Base-by-base conservation (phyloP, 37 sponge, comb jelly and placozoan genomes). In the Spongilla lacustris region DNA sequence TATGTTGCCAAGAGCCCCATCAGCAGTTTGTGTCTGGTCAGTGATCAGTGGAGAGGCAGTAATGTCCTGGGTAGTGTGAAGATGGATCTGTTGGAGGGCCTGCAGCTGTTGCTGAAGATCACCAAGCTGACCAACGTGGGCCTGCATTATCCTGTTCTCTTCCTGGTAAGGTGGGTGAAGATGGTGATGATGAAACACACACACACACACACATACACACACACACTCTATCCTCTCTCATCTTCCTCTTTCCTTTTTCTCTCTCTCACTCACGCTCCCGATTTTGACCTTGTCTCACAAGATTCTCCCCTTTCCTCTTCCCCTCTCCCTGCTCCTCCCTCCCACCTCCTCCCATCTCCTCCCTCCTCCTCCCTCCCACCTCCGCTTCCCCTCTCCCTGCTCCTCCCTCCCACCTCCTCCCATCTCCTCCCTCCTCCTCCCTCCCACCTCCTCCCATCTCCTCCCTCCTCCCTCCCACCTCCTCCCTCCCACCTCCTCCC, bases 121-220 rank as follows among this genome's bases (percentile, higher is more conserved):
- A 46, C 30, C n/a, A 24, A 78, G 34, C 50, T 69, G 34, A 19
- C 36, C 72, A 1, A 71, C 49, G 21, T 69, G 68, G 10, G 14
- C 29, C 32, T 74, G 74, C 24, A 88, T 35, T 2, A 30, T 71
- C 71, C 27, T 46, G 31, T 88, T 88, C 77, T 88, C 88, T 75
- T 81, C 82, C 88, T 87, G 37, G 73, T 30, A 21, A 14, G 24
- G 17, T 30, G 73, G 73, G 73, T 21, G 32, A 14, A 1, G 32
- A 21, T 9, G 32, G 27, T 1, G 26, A 24, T 6, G 3, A 12
- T 58, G 58, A 58, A 17, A 8, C 58, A 27, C 32, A 50, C 30
- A 49, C 34, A 32, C 9, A 1, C 77, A 36, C 36, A 21, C 21
- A 4, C 77, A 1, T 22, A 1, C 23, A 17, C 23, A 6, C 33